phyloP scores from a whole-genome alignment of 92 coral and sea anemone species.

The Phenganax subtilis region DNA sequence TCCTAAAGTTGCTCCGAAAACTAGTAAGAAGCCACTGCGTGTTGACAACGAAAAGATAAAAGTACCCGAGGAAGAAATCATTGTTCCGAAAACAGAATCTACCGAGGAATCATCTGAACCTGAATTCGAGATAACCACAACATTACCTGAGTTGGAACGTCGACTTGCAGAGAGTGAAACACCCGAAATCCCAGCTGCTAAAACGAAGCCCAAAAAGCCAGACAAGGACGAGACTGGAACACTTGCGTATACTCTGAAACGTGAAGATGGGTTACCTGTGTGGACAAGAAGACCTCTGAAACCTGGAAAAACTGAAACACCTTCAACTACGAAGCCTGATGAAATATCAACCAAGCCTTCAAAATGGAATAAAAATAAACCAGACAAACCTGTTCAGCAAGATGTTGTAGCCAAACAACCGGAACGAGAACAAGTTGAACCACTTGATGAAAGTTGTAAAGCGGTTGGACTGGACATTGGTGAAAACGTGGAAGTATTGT shows the following conservation, averaged over 20 bases:
- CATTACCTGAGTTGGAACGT: not conserved
- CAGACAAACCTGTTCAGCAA: slow-evolving; percentile 16
- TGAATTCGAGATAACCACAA: not conserved
- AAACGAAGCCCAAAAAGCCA: slow-evolving; percentile 18
- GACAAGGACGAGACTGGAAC: slow-evolving; percentile 8
- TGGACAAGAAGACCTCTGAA: slow-evolving; percentile 31
- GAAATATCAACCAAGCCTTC: slow-evolving; percentile 4
- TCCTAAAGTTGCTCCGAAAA: slow-evolving; percentile 4
- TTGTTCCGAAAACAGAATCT: slow-evolving; percentile 1
- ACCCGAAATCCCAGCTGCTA: not conserved
- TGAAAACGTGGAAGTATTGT: slow-evolving; percentile 1
- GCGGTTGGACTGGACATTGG: slow-evolving; percentile 12
- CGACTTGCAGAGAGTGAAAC: not conserved
- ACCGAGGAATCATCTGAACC: too few relatives aligned
- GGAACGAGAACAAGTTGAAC: not conserved
- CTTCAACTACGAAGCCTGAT: not conserved
- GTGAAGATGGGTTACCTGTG: slow-evolving; percentile 38
- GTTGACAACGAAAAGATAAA: not conserved
- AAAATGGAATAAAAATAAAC: slow-evolving; percentile 7
- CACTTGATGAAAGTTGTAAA: not conserved
- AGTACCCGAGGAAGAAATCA: not conserved
- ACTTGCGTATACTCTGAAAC: slow-evolving; percentile 21
- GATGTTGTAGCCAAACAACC: not conserved
- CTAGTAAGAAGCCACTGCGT: not conserved
- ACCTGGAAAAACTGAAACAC: slow-evolving; percentile 4